A percentile compares a stretch with the other conserved stretches of the same genome.
phyloP scores from a whole-genome alignment of 2,797 vertebrate species.

The Intellagama lesueurii region DNA sequence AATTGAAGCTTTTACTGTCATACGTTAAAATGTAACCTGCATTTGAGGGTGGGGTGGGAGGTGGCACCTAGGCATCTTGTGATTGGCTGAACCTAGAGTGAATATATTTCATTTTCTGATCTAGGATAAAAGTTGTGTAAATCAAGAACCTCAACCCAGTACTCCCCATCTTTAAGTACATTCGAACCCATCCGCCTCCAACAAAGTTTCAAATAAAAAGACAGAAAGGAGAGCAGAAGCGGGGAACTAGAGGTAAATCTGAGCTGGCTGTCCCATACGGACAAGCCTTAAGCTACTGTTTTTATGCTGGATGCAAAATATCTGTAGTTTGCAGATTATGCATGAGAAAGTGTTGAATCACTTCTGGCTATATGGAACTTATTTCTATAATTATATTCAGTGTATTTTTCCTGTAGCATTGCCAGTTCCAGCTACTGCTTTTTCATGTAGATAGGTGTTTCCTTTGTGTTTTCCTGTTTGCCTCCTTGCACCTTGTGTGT shows the following conservation, averaged over 20 bases:
- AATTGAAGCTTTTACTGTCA: background rate
- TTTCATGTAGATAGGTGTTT: background rate
- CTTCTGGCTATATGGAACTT: background rate
- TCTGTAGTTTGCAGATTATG: background rate
- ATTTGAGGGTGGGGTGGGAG: background rate
- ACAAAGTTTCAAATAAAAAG: constrained; percentile 8
- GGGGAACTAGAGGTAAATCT: background rate
- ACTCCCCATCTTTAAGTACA: background rate
- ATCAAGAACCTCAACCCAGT: background rate
- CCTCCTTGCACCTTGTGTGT: background rate
- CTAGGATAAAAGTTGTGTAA: background rate
- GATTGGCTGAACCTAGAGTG: background rate
- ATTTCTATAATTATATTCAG: constrained; percentile 19
- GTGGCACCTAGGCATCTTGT: background rate
- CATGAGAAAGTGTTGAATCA: background rate
- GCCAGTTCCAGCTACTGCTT: background rate
- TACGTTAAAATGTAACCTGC: background rate
- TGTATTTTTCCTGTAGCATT: background rate
- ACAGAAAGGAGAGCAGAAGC: background rate
- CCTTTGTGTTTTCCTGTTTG: background rate
- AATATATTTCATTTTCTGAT: background rate
- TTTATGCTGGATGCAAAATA: background rate
- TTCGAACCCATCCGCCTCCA: background rate
- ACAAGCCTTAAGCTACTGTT: background rate
- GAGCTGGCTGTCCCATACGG: background rate